Base-by-base conservation (phyloP, 1,140 invertebrate species). In the Chlorops oryzae region DNA sequence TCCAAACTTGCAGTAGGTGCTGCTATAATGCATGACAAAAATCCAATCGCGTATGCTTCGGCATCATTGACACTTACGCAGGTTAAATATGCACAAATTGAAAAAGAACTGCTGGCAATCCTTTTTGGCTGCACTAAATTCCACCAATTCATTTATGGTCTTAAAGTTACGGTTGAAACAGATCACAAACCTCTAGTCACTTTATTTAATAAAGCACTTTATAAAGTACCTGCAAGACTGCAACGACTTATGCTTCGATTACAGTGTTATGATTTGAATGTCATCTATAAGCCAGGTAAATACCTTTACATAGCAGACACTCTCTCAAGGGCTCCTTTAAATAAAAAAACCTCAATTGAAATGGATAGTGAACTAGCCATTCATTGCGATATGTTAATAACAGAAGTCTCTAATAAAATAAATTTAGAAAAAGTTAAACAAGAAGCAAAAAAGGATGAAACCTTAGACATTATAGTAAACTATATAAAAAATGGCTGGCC, bases 161-260 rank as follows among this genome's bases (percentile, higher is more conserved):
- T 43, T 12, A 46, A 59, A 20, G 53, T 60, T 1, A 54, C 62
- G 1, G 59, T 74, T 2, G 59, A 76, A 54, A 75, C 69, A 1
- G 75, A 77, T 50, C 74, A 78, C 48, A 74, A 73, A 50, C 73
- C 74, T 12, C 34, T 77, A 15, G 62, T 71, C 34, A 32, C 54
- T 5, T 64, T 77, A 18, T 72, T 74, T 55, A 65, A 63, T 37
- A 76, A 77, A 59, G 39, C 63, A 15, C 53, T 78, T 39, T 38
- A 59, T 18, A 59, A 61, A 27, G 63, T 70, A 6, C 59, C 70
- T 12, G 58, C 51, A 35, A 56, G 67, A 47, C 50, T 75, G 12
- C 66, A 65, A 37, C 44, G 59, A 21, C 54, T 62, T 52, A 50
- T 64, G 47, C 43, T 76, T 5, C 56, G 55, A 48, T 41, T 74